These are phyloP conservation scores for Drosophila borealis DNA, from an alignment of 2,888 invertebrate species.

Conservation along the genomic window DNA sequence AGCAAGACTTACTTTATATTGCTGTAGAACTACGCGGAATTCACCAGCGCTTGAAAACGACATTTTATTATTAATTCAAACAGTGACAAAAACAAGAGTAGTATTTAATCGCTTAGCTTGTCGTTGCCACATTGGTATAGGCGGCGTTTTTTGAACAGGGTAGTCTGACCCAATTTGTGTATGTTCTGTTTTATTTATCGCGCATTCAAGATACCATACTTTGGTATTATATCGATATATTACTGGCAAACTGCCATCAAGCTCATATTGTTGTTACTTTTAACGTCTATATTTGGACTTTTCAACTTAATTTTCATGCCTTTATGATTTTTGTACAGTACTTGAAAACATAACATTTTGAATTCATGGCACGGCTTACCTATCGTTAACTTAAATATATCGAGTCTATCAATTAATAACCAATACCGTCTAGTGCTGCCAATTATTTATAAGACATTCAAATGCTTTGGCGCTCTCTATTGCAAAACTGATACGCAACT, in stretches of 20 bases:
- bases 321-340: too few relatives aligned
- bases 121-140: constrained; percentile 23
- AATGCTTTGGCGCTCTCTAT: constrained; percentile 2
- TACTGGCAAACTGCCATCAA: too few relatives aligned
- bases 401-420: not conserved
- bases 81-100: not conserved
- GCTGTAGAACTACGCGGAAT: constrained; percentile 55
- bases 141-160: not conserved
- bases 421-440: not conserved
- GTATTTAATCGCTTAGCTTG: not conserved
- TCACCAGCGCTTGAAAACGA: constrained; percentile 40
- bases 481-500: not conserved
- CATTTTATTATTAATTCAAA: constrained; percentile 48
- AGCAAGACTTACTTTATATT: constrained; percentile 43
- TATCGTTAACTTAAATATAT: not conserved
- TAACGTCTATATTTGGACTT: too few relatives aligned
- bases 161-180: not conserved
- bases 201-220: not conserved
- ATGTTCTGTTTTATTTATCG: not conserved
- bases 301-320: too few relatives aligned
- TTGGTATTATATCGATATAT: not conserved
- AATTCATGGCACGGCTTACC: too few relatives aligned
- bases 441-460: not conserved
- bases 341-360: too few relatives aligned
- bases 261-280: too few relatives aligned